Base-by-base conservation (phyloP, 2,797 vertebrate species). In the Microtus agrestis region DNA sequence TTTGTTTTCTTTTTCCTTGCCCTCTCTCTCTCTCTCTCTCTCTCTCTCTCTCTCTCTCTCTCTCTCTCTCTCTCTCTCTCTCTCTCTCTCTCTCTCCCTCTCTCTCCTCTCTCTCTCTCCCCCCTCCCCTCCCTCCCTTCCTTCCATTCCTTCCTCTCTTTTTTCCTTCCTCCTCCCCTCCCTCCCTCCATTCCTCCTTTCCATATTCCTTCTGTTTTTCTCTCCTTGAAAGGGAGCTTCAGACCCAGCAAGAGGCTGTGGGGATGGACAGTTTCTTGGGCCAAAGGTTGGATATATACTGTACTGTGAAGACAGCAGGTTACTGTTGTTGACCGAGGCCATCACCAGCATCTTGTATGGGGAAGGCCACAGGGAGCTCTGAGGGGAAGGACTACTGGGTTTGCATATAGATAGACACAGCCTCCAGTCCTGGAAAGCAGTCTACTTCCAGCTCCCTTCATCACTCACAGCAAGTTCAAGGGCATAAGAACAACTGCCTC, bases 401-500 rank as follows among this genome's bases (percentile, higher is more conserved):
- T 91, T 79, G 93, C 88, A 93, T 84, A 84, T 34, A 46, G n/a
- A 76, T 34, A 9, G 73, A 81, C 51, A 89, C 46, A 71, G 8
- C 19, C 63, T 91, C 43, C 6, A 91, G 81, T 43, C 0, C 9
- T 31, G 54, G 17, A 61, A 6, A 67, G 27, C 51, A 76, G 51
- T 71, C 25, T 37, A 90, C 73, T 43, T 87, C 94, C 67, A 34
- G 43, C 63, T 94, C 91, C 82, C 43, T 82, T 93, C 31, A 54
- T 86, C 59, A 73, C 80, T 43, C 77, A 76, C 48, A 94, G 80
- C 65, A 87, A 82, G 63, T 25, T 84, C 69, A 87, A 94, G 61
- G 78, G 74, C 78, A 81, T 90, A 80, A 94, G 43, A 91, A 87
- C 87, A 90, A 74, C 78, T 86, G 89, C 31, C 69, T 54, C 34